Percentiles rank a stretch among this genome's conserved stretches.
phyloP scores from a whole-genome alignment of 2,888 invertebrate genomes.

The Latheticus oryzae region DNA sequence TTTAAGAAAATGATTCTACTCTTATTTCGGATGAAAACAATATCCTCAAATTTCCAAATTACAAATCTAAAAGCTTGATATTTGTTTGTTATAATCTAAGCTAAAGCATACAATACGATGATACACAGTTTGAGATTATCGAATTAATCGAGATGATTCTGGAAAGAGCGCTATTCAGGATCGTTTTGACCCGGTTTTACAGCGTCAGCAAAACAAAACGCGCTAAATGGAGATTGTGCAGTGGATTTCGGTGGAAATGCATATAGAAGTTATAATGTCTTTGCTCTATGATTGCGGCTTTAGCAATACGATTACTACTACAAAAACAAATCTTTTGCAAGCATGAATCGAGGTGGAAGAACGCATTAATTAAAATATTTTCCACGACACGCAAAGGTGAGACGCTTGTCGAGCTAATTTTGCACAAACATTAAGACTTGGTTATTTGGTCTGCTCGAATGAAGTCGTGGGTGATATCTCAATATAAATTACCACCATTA shows the following conservation, averaged over 20 bases:
- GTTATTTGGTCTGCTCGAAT: too few species aligned
- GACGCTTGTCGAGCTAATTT: conserved; percentile 16
- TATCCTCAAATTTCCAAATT: conserved; percentile 24
- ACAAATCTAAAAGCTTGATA: conserved; percentile 34
- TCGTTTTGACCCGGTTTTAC: conserved; percentile 35
- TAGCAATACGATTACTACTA: too few species aligned
- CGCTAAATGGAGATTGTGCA: conserved; percentile 27
- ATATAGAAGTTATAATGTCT: conserved; percentile 35
- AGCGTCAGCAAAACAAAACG: conserved; percentile 26
- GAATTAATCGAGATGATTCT: conserved; percentile 35
- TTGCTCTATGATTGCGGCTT: conserved; percentile 32
- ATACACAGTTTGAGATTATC: conserved; percentile 34
- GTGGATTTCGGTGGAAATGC: conserved; percentile 32
- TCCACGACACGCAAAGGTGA: conserved; percentile 15
- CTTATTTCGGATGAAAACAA: conserved; percentile 17
- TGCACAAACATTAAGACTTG: too few species aligned
- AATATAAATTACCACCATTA: too few species aligned
- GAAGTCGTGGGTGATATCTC: too few species aligned
- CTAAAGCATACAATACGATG: conserved; percentile 27
- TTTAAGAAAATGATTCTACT: too few species aligned
- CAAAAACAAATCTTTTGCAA: too few species aligned
- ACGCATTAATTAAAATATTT: too few species aligned
- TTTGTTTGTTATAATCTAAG: conserved; percentile 31
- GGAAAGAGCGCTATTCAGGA: conserved; percentile 17
- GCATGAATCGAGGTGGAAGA: too few species aligned